Percentiles rank a stretch among this genome's conserved stretches.
These are phyloP conservation scores for Sebastes matsubarae DNA, from an alignment of 2,797 vertebrate genomes.

Conservation along the genomic window DNA sequence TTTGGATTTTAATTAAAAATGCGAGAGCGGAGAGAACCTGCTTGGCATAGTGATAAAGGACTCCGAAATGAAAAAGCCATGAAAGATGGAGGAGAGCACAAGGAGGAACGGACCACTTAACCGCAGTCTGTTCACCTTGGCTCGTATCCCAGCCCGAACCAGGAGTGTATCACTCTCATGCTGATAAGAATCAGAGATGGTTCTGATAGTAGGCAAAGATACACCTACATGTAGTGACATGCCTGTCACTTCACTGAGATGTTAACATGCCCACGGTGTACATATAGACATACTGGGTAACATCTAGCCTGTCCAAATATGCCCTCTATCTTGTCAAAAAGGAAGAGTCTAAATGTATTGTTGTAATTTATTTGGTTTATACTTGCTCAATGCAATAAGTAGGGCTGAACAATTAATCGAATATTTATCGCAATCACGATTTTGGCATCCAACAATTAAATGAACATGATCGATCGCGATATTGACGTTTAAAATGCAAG, in stretches of 20 bases:
- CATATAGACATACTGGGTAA: slow-evolving; percentile 16
- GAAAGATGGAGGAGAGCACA: slow-evolving; percentile 73
- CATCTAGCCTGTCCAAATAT: slow-evolving; percentile 10
- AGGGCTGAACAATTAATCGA: no score
- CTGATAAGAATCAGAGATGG: slow-evolving; percentile 67
- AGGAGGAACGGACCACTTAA: slow-evolving; percentile 66
- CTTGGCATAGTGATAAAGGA: slow-evolving; percentile 75
- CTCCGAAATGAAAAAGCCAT: slow-evolving; percentile 75
- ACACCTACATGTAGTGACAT: slow-evolving; percentile 56
- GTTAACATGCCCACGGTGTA: slow-evolving; percentile 34
- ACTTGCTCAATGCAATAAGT: background rate
- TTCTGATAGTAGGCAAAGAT: slow-evolving; percentile 50
- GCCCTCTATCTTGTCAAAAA: background rate
- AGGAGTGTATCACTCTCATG: slow-evolving; percentile 58
- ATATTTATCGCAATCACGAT: no score
- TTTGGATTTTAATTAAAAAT: slow-evolving; percentile 84
- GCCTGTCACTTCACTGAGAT: slow-evolving; percentile 52
- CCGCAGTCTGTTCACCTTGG: slow-evolving; percentile 60
- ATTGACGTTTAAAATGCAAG: no score
- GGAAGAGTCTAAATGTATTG: background rate
- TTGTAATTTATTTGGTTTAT: background rate
- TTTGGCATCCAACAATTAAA: no score
- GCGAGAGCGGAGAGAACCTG: slow-evolving; percentile 52
- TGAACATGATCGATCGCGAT: no score
- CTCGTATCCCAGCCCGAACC: slow-evolving; percentile 46